phyloP scores from a whole-genome alignment of 2,888 invertebrate genomes.

The Drosophila quinaria region DNA sequence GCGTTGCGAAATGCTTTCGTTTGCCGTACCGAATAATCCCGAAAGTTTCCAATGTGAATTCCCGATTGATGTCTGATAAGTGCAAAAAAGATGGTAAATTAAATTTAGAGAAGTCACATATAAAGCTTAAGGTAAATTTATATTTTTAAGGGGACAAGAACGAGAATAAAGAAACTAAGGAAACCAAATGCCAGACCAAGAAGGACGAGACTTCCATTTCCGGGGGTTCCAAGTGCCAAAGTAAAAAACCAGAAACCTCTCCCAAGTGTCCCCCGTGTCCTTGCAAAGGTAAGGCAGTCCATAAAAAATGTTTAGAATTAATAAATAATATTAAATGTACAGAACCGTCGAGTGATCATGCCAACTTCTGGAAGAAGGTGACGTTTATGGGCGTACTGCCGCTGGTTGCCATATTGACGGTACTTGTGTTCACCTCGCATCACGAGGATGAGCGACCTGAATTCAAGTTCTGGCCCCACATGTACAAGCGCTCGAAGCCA shows the following conservation, averaged over 20 bases:
- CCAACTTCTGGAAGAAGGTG: constrained; percentile 45
- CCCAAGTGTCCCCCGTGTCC: constrained; percentile 17
- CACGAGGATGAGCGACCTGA: constrained; percentile 53
- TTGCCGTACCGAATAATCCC: constrained; percentile 2
- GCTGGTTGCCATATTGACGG: constrained; percentile 34
- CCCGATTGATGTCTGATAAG: constrained; percentile 32
- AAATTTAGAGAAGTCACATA: not conserved
- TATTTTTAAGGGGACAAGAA: constrained; percentile 3
- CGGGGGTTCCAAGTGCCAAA: constrained; percentile 16
- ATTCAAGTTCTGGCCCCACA: constrained; percentile 44
- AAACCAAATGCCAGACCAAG: constrained; percentile 9
- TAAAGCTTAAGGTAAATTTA: not conserved
- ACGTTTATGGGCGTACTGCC: constrained; percentile 45
- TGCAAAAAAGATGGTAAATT: constrained; percentile 20
- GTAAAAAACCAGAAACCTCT: not conserved
- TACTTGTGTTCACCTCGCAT: constrained; percentile 34
- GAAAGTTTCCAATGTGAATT: not conserved
- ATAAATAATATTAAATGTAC: not conserved
- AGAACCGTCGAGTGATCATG: constrained; percentile 12
- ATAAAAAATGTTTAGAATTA: not conserved
- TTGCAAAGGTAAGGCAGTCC: constrained; percentile 28
- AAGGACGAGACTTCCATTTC: constrained; percentile 15
- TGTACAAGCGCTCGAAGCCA: constrained; percentile 60
- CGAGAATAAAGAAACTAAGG: not conserved
- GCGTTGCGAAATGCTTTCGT: constrained; percentile 1